Conservation (phyloP, 1,140 invertebrate genomes). For the Drosophila sucinea region DNA sequence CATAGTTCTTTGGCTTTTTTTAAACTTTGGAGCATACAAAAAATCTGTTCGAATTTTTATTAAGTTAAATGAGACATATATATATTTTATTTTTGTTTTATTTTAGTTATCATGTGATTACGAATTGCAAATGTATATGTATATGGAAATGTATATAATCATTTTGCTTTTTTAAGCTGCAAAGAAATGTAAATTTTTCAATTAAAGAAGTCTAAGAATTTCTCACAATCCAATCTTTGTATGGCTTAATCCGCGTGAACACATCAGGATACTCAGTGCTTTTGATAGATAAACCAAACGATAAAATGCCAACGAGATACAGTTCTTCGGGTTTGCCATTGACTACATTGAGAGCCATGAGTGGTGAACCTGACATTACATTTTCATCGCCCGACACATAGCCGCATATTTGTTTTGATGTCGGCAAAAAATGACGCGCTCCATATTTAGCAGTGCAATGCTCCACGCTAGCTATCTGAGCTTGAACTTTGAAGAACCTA, state of each 20-base stretch:
- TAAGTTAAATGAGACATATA: no score
- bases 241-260: constrained; percentile 18
- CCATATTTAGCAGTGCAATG: constrained; percentile 2
- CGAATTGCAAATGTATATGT: no score
- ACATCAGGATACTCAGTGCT: not conserved
- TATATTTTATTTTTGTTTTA: no score
- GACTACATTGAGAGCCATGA: constrained; percentile 20
- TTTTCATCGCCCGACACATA: not conserved
- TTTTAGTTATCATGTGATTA: no score
- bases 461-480: not conserved
- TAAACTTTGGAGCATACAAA: no score
- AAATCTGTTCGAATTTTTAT: no score
- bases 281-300: not conserved
- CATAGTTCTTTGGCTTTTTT: no score
- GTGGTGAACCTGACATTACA: constrained; percentile 17
- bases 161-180: no score
- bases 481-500: not conserved
- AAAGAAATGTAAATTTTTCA: no score
- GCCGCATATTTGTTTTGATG: constrained; percentile 22
- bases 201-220: no score
- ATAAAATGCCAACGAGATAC: constrained; percentile 21
- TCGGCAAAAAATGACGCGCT: not conserved
- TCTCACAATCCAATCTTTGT: constrained; percentile 12
- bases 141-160: no score
- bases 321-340: constrained; percentile 4